A percentile compares a stretch with the other conserved stretches of the same genome.
Evolutionary conservation across 2,797 vertebrate species (phyloP).

Genomic region (Scolopax bukidnonensis): DNA sequence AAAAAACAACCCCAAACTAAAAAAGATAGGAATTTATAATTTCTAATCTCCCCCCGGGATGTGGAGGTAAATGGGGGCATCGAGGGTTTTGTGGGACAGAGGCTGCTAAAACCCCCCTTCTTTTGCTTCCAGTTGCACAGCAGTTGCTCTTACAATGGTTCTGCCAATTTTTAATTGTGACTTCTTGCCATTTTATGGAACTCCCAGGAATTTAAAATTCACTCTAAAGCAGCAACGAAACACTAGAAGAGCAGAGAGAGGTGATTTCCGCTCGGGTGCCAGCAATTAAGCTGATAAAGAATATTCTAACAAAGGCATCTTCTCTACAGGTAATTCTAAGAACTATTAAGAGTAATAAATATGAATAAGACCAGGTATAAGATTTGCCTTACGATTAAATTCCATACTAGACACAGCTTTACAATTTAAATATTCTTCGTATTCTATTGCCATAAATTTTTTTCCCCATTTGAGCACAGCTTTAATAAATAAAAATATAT

Average conservation of each 20-base stretch:
- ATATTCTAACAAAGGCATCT: not conserved
- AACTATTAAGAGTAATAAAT: not conserved
- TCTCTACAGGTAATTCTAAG: slow-evolving; percentile 12
- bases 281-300: not conserved
- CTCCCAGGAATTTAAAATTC: not conserved
- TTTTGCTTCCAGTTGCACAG: not conserved
- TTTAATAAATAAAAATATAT: slow-evolving; percentile 49
- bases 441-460: not conserved
- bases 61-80: not conserved
- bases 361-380: not conserved
- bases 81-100: not conserved
- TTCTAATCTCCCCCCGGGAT: not conserved
- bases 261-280: not conserved
- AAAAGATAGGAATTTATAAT: not conserved
- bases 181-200: not conserved
- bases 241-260: not conserved
- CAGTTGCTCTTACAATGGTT: not conserved
- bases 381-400: not conserved
- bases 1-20: not conserved
- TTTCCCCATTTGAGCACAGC: not conserved
- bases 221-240: not conserved
- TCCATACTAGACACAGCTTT: not conserved
- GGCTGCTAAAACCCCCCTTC: not conserved
- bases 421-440: slow-evolving; percentile 19
- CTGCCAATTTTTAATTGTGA: not conserved